These are phyloP conservation scores for Atractosteus spatula DNA, from an alignment of 2,113 vertebrate species.

Conservation along the genomic window DNA sequence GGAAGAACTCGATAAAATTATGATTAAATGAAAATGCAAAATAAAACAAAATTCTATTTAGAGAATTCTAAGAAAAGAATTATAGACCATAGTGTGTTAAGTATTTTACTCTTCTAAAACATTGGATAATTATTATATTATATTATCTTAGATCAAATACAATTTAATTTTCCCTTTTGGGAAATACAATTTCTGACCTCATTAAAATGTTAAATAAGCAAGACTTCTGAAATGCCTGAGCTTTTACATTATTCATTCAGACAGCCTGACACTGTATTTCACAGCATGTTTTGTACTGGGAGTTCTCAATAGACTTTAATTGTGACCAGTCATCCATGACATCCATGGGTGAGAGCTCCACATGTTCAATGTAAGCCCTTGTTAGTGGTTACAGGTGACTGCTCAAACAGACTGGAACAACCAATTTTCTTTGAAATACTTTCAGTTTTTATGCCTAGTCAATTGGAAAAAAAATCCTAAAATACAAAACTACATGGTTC, in stretches of 20 bases:
- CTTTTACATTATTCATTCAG: constrained; percentile 52
- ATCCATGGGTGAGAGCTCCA: constrained; percentile 23
- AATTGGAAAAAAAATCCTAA: constrained; percentile 16
- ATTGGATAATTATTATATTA: too few relatives aligned
- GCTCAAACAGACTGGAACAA: background rate
- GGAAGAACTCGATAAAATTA: too few relatives aligned
- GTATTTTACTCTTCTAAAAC: too few relatives aligned
- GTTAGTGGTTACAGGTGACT: background rate
- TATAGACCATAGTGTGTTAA: too few relatives aligned
- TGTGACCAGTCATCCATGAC: constrained; percentile 44
- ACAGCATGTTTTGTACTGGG: constrained; percentile 23
- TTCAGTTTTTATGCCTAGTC: constrained; percentile 11
- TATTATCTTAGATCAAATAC: background rate
- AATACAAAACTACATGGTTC: constrained; percentile 18
- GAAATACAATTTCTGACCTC: background rate
- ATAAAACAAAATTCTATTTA: too few relatives aligned
- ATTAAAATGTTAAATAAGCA: constrained; percentile 1
- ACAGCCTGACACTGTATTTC: constrained; percentile 36
- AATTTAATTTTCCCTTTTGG: background rate
- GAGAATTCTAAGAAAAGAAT: too few relatives aligned
- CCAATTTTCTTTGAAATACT: background rate
- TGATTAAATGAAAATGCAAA: too few relatives aligned
- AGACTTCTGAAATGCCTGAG: constrained; percentile 31
- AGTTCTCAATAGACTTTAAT: constrained; percentile 29
- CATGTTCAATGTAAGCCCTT: background rate